These are phyloP conservation scores for Carettochelys insculpta DNA, from an alignment of 2,113 vertebrate genomes.

Conservation along the genomic window DNA sequence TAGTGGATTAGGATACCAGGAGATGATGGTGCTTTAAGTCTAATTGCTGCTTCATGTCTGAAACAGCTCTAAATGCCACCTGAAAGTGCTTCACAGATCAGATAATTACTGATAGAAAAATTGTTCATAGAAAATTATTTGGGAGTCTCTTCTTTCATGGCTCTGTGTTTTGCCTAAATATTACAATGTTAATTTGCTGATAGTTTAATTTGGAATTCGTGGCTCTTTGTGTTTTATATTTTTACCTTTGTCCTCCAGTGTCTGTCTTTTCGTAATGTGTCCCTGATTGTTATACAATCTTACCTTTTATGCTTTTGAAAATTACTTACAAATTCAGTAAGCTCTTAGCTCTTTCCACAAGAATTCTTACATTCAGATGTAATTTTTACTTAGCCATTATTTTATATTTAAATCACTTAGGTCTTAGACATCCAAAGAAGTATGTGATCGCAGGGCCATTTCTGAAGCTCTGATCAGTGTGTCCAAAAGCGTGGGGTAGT, in stretches of 20 bases:
- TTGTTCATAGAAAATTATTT: not conserved
- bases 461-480: not conserved
- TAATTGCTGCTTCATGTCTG: not conserved
- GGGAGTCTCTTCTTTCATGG: not conserved
- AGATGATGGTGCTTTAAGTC: not conserved
- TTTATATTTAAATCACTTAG: not conserved
- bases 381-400: not conserved
- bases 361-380: not conserved
- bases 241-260: not conserved
- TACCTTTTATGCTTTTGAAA: not conserved
- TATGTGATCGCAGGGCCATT: conserved; percentile 9
- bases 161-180: not conserved
- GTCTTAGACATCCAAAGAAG: conserved; percentile 12
- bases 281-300: not conserved
- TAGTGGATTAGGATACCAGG: not conserved
- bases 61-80: not conserved
- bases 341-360: not conserved
- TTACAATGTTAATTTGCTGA: not conserved
- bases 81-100: not conserved
- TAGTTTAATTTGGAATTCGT: not conserved
- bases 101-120: not conserved
- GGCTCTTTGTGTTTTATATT: not conserved
- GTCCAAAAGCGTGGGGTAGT: not conserved
- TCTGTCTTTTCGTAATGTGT: not conserved
- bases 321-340: conserved; percentile 8